Evolutionary conservation across 2,797 vertebrate genomes (phyloP), one percentile per base, ranked within the genome.

Genomic region (Pygocentrus nattereri): DNA sequence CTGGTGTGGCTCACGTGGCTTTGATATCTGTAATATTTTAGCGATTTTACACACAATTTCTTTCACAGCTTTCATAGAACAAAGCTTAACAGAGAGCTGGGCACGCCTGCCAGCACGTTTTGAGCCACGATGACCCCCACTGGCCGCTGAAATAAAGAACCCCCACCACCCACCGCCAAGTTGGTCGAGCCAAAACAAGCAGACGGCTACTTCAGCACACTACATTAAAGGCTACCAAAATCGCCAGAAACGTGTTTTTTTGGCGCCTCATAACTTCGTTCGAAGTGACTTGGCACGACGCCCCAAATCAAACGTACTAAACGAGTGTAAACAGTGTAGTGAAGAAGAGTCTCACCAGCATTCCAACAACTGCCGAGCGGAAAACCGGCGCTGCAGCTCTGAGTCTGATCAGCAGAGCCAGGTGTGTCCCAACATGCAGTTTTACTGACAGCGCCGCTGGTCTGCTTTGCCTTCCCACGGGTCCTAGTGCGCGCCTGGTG

Each of bases 401-500:
- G 38, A 64, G 44, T 69, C 23, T 67, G 76, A 86, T 76, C 74
- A 41, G 44, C 19, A 69, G 23, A 52, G 70, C 52, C 85, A 85
- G 87, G 84, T 87, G 87, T 84, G 85, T 68, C 83, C 62, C 23
- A 21, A 78, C 77, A 81, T 25, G 41, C 38, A 74, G 67, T 67
- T 21, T 31, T 19, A 69, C 62, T 19, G 62, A 62, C 71, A 68
- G 62, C 23, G 4, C 47, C 38, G 41, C 56, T 4, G 50, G 19
- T 44, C 34, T n/a, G 74, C 68, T 21, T 34, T 4, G 12, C 18
- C 18, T 11, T 78, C 62, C 65, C 47, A 6, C 23, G 54, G 86
- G 85, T 83, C 86, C 85, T 54, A 83, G 76, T 4, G 76, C 71
- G 56, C 74, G 5, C 71, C 83, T 72, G 41, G 49, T 2, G 8